Evolutionary conservation across 2,888 invertebrate species (phyloP).

Genomic region (Eristalis arbustorum): DNA sequence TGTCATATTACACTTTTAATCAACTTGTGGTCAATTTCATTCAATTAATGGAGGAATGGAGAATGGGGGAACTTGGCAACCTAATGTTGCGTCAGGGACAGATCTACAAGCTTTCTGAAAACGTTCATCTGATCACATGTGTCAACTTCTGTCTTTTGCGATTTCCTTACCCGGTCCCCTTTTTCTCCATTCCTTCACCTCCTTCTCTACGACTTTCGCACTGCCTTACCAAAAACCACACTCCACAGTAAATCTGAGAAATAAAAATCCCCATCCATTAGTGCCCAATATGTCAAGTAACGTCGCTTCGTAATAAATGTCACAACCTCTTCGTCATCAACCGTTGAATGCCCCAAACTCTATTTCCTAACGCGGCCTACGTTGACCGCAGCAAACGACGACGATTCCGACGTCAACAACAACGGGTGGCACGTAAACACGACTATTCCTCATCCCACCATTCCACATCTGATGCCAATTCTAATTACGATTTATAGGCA

Average conservation of each 20-base stretch:
- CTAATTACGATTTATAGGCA: conserved; percentile 68
- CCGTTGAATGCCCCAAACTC: background rate
- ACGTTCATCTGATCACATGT: too few relatives aligned
- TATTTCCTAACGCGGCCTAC: background rate
- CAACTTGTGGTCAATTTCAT: too few relatives aligned
- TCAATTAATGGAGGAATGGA: too few relatives aligned
- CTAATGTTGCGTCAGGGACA: too few relatives aligned
- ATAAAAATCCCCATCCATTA: conserved; percentile 32
- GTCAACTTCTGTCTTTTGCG: too few relatives aligned
- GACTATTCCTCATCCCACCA: conserved; percentile 39
- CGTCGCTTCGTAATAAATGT: conserved; percentile 41
- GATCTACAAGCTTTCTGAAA: too few relatives aligned
- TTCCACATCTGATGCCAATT: conserved; percentile 60
- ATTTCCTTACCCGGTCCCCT: too few relatives aligned
- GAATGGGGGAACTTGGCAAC: too few relatives aligned
- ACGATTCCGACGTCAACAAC: background rate
- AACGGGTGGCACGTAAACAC: conserved; percentile 42
- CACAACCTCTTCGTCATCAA: conserved; percentile 49
- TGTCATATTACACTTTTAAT: too few relatives aligned
- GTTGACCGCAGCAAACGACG: conserved; percentile 1
- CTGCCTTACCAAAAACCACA: too few relatives aligned
- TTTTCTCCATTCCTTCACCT: too few relatives aligned
- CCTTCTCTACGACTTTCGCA: too few relatives aligned
- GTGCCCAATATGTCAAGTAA: conserved; percentile 35
- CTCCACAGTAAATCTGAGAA: conserved; percentile 4